These are phyloP conservation scores for Altica lythri DNA, from an alignment of 2,888 invertebrate genomes.

Conservation along the genomic window DNA sequence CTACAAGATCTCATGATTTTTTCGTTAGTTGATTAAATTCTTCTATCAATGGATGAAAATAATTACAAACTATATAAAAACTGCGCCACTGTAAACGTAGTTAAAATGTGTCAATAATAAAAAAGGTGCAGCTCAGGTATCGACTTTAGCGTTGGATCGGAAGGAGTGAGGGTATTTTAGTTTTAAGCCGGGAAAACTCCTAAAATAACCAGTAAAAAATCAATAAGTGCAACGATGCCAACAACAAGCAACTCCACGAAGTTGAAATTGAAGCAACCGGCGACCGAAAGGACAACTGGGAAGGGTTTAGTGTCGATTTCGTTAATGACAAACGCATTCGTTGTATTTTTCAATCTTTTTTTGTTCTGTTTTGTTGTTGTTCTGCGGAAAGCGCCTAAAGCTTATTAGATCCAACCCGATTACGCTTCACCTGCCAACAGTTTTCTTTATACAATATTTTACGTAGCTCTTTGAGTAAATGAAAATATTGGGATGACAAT, in stretches of 20 bases:
- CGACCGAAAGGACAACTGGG: background rate
- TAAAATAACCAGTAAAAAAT: conserved; percentile 51
- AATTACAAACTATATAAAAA: too few species aligned
- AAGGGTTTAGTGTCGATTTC: background rate
- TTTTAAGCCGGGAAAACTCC: conserved; percentile 46
- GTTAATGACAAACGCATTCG: background rate
- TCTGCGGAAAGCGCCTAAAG: too few species aligned
- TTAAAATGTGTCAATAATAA: conserved; percentile 38
- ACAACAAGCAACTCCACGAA: conserved; percentile 36
- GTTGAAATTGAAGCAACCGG: conserved; percentile 6
- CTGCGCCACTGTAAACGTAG: conserved; percentile 25
- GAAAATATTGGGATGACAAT: too few species aligned
- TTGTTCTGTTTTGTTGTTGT: too few species aligned
- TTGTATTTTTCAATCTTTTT: background rate
- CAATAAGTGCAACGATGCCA: conserved; percentile 49
- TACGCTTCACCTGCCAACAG: too few species aligned
- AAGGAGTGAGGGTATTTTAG: conserved; percentile 38
- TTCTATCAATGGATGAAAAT: too few species aligned
- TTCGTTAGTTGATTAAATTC: too few species aligned
- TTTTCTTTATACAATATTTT: too few species aligned
- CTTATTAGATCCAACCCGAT: too few species aligned
- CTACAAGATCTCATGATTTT: too few species aligned
- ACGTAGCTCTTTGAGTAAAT: too few species aligned
- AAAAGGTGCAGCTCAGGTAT: conserved; percentile 36
- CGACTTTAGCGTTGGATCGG: conserved; percentile 26